Conservation (phyloP, 2,888 invertebrate genomes). For the Clanis bilineata region DNA sequence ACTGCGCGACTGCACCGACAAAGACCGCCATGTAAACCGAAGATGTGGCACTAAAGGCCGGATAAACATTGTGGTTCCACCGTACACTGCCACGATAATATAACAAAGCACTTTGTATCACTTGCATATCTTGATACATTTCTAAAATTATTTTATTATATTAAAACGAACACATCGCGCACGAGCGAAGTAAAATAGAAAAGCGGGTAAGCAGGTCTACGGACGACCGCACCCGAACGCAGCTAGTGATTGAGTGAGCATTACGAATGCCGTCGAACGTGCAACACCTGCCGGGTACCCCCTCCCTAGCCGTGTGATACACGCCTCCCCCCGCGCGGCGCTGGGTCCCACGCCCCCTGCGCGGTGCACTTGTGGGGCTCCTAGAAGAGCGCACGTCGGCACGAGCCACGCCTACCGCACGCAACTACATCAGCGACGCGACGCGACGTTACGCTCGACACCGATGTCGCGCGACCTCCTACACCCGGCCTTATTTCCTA, state of each 20-base stretch:
- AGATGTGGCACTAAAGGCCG: background rate
- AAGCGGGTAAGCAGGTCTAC: slow-evolving; percentile 19
- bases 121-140: background rate
- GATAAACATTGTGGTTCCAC: background rate
- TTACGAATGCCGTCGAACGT: slow-evolving; percentile 41
- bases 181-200: background rate
- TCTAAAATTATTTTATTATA: background rate
- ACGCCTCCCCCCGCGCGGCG: slow-evolving; percentile 19
- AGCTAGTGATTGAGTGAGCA: slow-evolving; percentile 55
- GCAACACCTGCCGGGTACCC: slow-evolving; percentile 62
- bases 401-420: slow-evolving; percentile 62
- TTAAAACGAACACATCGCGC: background rate
- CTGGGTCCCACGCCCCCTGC: slow-evolving; percentile 34
- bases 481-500: background rate
- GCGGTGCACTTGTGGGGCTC: slow-evolving; percentile 75
- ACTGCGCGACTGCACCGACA: background rate
- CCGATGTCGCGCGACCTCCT: background rate
- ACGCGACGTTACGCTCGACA: background rate
- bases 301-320: slow-evolving; percentile 27
- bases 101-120: background rate
- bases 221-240: slow-evolving; percentile 39
- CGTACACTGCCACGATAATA: background rate
- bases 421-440: slow-evolving; percentile 4
- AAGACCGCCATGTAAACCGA: background rate
- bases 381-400: slow-evolving; percentile 40